A percentile compares a stretch with the other conserved stretches of the same genome.
These are phyloP conservation scores for Drosophila leontia DNA, from an alignment of 1,140 invertebrate genomes.

Conservation along the genomic window DNA sequence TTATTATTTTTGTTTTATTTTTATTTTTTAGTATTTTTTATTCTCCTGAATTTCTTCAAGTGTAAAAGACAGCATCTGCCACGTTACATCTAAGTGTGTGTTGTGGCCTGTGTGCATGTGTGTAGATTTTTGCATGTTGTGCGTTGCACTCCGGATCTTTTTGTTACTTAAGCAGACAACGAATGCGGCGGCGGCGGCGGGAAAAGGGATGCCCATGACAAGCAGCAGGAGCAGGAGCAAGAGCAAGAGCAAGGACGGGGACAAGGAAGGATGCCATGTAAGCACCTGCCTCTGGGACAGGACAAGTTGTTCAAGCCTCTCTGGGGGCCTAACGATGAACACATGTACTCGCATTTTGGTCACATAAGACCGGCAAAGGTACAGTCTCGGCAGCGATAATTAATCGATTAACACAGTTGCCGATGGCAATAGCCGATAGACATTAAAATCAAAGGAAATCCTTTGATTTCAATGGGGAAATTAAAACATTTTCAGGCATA, in stretches of 20 bases:
- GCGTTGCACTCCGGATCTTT: constrained; percentile 49
- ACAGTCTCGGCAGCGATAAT: constrained; percentile 8
- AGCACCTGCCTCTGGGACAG: constrained; percentile 16
- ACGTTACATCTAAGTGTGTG: constrained; percentile 15
- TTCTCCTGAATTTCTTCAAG: background rate
- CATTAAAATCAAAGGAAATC: background rate
- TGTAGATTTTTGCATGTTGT: constrained; percentile 63
- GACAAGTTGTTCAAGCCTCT: constrained; percentile 7
- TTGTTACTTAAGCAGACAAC: constrained; percentile 37
- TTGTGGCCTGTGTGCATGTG: constrained; percentile 5
- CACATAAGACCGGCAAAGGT: background rate
- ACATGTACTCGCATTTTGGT: constrained; percentile 8
- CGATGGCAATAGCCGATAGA: background rate
- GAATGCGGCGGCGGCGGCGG: background rate
- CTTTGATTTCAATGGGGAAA: no score
- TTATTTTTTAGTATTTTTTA: background rate
- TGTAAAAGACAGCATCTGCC: constrained; percentile 5
- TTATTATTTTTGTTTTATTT: background rate
- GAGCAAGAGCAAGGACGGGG: background rate
- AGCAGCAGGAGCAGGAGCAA: background rate
- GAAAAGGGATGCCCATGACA: background rate
- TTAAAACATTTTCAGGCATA: background rate
- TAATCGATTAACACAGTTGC: constrained; percentile 20
- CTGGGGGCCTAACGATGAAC: constrained; percentile 4
- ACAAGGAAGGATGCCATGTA: constrained; percentile 11